phyloP scores from a whole-genome alignment of 2,113 vertebrate genomes.

The Ranitomeya imitator region DNA sequence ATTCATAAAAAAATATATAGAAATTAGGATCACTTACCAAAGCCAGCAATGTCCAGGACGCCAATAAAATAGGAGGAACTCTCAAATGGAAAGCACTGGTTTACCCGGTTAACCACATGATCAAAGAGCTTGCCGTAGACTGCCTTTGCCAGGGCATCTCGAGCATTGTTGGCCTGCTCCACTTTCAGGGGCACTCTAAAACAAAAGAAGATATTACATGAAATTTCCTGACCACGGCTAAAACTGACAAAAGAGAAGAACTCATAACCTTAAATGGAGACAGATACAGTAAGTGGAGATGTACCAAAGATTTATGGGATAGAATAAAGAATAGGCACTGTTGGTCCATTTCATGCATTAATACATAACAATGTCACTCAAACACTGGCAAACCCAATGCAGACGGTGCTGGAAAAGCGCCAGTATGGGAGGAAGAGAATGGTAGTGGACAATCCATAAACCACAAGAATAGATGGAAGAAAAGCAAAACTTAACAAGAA shows the following conservation, averaged over 20 bases:
- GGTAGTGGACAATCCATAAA: no score
- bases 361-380: no score
- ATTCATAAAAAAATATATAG: slow-evolving; percentile 45
- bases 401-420: no score
- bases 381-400: no score
- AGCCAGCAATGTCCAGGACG: slow-evolving; percentile 96
- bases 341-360: no score
- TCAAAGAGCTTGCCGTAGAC: slow-evolving; percentile 96
- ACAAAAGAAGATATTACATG: neutral
- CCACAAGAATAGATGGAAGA: neutral
- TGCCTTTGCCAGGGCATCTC: slow-evolving; percentile 93
- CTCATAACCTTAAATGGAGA: neutral
- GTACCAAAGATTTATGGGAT: no score
- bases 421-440: no score
- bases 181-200: slow-evolving; percentile 93
- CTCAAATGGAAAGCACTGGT: slow-evolving; percentile 96
- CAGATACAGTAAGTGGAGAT: no score
- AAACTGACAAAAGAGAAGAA: neutral
- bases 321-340: no score
- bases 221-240: neutral
- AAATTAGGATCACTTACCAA: slow-evolving; percentile 76
- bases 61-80: slow-evolving; percentile 93
- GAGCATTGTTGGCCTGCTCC: slow-evolving; percentile 94
- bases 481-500: neutral
- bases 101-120: slow-evolving; percentile 94